These are phyloP conservation scores for Eurosta solidaginis DNA, from an alignment of 1,140 invertebrate genomes.

Conservation along the genomic window DNA sequence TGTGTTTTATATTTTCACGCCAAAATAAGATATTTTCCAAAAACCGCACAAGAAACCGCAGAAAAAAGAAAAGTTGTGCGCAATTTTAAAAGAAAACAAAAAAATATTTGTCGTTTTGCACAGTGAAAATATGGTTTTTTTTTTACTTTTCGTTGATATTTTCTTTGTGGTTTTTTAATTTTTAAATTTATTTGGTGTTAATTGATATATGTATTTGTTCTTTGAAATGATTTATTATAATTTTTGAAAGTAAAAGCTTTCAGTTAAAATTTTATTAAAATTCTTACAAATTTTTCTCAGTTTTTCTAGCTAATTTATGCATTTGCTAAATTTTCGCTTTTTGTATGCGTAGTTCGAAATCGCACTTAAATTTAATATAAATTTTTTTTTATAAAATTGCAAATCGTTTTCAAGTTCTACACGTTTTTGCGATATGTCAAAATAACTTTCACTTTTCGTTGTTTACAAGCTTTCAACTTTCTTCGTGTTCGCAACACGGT, in stretches of 20 bases:
- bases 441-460: slow-evolving; percentile 20
- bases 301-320: neutral
- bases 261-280: neutral
- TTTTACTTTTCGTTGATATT: neutral
- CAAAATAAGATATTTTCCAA: neutral
- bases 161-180: too few species aligned
- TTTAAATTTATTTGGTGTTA: neutral
- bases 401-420: neutral
- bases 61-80: neutral
- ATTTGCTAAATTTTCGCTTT: neutral
- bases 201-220: neutral
- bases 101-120: neutral
- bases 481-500: neutral
- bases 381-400: neutral
- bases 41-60: neutral
- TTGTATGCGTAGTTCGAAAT: too few species aligned
- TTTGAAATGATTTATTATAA: neutral
- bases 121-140: neutral
- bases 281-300: neutral
- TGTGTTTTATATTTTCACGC: neutral
- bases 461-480: neutral
- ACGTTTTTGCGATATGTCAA: neutral
- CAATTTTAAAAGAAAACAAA: neutral
- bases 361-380: neutral
- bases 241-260: too few species aligned